Conservation (phyloP, 1,140 invertebrate genomes). For the Procambarus virginalis region DNA sequence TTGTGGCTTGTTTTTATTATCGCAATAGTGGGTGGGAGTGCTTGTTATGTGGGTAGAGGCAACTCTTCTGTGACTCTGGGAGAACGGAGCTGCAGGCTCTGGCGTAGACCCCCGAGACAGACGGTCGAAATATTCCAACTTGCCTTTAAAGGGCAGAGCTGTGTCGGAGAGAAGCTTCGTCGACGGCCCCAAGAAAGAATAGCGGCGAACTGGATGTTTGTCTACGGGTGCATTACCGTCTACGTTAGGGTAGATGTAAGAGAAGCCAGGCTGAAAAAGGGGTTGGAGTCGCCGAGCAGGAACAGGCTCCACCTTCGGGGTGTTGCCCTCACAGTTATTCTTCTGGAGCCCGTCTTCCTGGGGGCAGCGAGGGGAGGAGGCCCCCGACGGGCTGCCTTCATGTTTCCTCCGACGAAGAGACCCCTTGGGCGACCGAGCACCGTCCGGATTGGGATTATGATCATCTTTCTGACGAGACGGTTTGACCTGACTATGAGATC, state of each 20-base stretch:
- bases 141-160: slow-evolving; percentile 55
- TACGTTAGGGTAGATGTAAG: slow-evolving; percentile 57
- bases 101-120: slow-evolving; percentile 45
- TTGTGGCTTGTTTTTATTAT: neutral
- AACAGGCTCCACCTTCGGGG: neutral
- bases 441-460: neutral
- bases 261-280: slow-evolving; percentile 44
- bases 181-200: slow-evolving; percentile 2
- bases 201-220: slow-evolving; percentile 16
- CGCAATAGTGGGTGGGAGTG: neutral
- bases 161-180: neutral
- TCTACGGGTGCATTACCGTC: slow-evolving; percentile 11
- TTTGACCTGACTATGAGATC: neutral
- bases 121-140: slow-evolving; percentile 51
- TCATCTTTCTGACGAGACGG: neutral
- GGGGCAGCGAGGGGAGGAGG: neutral
- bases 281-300: slow-evolving; percentile 28
- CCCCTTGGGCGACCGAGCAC: neutral
- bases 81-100: slow-evolving; percentile 24
- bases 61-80: neutral
- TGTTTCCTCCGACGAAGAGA: slow-evolving; percentile 1
- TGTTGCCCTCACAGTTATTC: neutral
- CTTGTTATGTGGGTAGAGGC: neutral
- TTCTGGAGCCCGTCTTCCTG: neutral
- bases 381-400: neutral